These are phyloP conservation scores for Shinisaurus crocodilurus DNA, from an alignment of 2,113 vertebrate species.

Conservation along the genomic window DNA sequence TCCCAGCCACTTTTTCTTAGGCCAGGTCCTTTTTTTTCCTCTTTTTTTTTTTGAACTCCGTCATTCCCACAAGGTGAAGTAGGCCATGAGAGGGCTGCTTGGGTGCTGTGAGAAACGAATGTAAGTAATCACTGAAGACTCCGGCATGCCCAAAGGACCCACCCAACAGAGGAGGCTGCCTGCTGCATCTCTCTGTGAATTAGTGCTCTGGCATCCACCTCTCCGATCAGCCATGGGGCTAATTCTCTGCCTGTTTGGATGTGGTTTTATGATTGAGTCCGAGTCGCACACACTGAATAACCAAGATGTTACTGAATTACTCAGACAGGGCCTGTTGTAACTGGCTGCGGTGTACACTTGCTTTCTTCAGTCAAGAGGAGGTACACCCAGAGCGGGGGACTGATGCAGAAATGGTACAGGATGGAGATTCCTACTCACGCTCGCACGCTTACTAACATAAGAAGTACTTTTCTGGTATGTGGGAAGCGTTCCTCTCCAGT, in stretches of 20 bases:
- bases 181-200: not conserved
- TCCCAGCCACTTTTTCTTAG: no score
- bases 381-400: not conserved
- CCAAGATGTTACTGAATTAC: not conserved
- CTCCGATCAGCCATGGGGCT: not conserved
- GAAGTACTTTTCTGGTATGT: not conserved
- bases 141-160: not conserved
- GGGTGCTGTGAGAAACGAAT: not conserved
- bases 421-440: not conserved
- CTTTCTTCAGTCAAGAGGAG: not conserved
- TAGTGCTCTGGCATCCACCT: not conserved
- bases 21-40: slow-evolving; percentile 18
- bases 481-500: not conserved
- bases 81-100: not conserved
- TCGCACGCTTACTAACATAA: not conserved
- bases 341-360: not conserved
- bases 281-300: not conserved
- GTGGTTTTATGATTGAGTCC: not conserved
- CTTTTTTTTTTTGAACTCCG: not conserved
- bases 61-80: not conserved
- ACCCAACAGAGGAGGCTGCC: not conserved
- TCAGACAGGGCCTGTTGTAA: not conserved
- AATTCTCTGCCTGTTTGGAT: not conserved
- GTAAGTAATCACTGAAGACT: not conserved
- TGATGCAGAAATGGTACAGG: not conserved